phyloP scores from a whole-genome alignment of 1,140 invertebrate species.

The Adoxophyes honmai region DNA sequence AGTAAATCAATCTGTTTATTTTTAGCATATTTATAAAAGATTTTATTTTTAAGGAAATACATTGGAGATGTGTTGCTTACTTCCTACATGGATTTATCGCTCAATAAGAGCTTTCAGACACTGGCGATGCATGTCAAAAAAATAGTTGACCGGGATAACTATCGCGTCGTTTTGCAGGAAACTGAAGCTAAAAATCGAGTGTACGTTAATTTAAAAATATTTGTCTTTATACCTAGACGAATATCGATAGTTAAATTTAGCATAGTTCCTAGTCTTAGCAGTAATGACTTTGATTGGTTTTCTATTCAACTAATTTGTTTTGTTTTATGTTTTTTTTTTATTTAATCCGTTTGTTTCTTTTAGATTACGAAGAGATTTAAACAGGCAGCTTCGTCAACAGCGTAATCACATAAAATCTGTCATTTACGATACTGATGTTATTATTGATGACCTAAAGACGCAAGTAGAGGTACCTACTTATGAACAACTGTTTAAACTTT shows the following conservation, averaged over 20 bases:
- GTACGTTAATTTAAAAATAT: conserved; percentile 25
- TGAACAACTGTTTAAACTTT: too few species aligned
- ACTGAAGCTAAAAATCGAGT: conserved; percentile 46
- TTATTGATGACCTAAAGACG: conserved; percentile 39
- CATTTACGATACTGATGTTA: conserved; percentile 45
- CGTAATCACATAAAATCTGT: conserved; percentile 52
- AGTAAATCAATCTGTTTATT: too few species aligned
- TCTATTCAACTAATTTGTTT: too few species aligned
- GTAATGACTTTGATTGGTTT: too few species aligned
- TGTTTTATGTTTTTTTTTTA: too few species aligned
- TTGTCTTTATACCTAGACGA: too few species aligned
- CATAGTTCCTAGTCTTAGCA: too few species aligned
- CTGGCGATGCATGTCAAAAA: conserved; percentile 27
- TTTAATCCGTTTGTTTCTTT: conserved; percentile 11
- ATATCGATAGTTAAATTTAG: too few species aligned
- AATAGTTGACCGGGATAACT: conserved; percentile 26
- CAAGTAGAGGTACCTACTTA: conserved; percentile 45
- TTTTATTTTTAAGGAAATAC: conserved; percentile 25
- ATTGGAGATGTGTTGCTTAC: conserved; percentile 22
- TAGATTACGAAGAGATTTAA: conserved; percentile 40
- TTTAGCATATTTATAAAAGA: too few species aligned
- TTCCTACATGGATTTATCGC: conserved; percentile 33
- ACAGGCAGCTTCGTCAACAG: conserved; percentile 52
- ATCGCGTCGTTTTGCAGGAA: conserved; percentile 30
- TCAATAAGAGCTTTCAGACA: conserved; percentile 25